Evolutionary conservation across 2,113 vertebrate genomes (phyloP), one percentile per base, ranked within the genome.

Genomic region (Scomber japonicus): DNA sequence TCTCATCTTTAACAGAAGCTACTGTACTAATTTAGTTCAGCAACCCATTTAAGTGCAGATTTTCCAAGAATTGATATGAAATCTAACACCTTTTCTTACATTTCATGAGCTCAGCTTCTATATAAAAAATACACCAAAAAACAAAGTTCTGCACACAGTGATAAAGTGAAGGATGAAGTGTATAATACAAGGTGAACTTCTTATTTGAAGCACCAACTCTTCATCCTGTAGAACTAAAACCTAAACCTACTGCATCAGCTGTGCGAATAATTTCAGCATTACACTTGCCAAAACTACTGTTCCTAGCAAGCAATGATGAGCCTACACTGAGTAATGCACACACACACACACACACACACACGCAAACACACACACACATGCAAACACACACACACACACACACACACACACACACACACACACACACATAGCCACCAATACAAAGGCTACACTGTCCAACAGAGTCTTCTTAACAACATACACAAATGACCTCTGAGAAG

Each of bases 401-500:
- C 24, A 27, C 24, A 27, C 24, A 27, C 24, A 27, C 24, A 27
- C 24, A 27, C 24, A 27, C 24, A 27, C 24, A 27, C 24, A 27
- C 24, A 27, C 24, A 63, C 30, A 62, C 8, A 71, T 27, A 10
- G 69, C 8, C 61, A 82, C 63, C 24, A 57, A 56, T 19, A 73
- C 59, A 75, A 78, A 80, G 35, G 24, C 59, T 76, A 86, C 81
- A 77, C 35, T 48, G 78, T 40, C 77, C 11, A 0, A n/a, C 30
- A n/a, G 54, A 77, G 60, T 77, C 49, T 68, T 77, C 66, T 62
- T 51, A 57, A 74, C 27, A 15, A 59, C 48, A 17, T 66, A 74
- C 79, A 19, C 56, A 72, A 79, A 71, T 71, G 27, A 71, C 78
- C 55, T 55, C 30, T 1, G 60, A 73, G 56, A 82, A 86, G 86